Evolutionary conservation across 2,113 vertebrate genomes (phyloP), one percentile per base, ranked within the genome.

Genomic region (Periophthalmodon schlosseri): DNA sequence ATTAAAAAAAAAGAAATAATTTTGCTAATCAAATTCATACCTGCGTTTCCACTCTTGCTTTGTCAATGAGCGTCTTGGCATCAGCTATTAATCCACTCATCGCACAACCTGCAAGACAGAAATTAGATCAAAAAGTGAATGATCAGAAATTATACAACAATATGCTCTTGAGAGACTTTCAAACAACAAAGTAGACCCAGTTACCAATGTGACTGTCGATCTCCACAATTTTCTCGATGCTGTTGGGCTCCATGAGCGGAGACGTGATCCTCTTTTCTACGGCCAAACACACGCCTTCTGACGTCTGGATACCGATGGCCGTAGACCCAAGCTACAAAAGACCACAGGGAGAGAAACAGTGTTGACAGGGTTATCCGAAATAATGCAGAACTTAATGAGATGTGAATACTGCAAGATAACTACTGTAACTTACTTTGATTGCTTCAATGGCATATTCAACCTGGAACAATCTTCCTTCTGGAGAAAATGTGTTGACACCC

Each of bases 361-460:
- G 16, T 20, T 11, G 2, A 10, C 8, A 8, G 16, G 20, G 11
- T 12, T 57, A 3, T 57, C 49, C 0, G 15, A 50, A 10, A 50
- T 18, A 50, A 50, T 50, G 49, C 49, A 60, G 54, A 7, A 61
- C 24, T 36, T 20, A 1, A 9, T n/a, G 16, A 33, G 13, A 4
- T 6, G 28, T 5, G 2, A 18, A 34, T 11, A 16, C 33, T 36
- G 50, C 18, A 18, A 3, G 1, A 20, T 44, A 0, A 20, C 8
- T 60, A 11, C 18, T 23, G 44, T 4, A 5, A 81, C 86, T 84
- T 93, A 99, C 98, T 93, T 99, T 99, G 18, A 99, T 99, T 36
- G 98, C 98, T 87, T 99, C 98, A 39, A 99, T 99, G 80, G 98
- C 98, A 95, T 99, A 99, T 90, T 99, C 98, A 87, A 99, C 98